Evolutionary conservation across 2,113 vertebrate genomes (phyloP), one percentile per base, ranked within the genome.

Genomic region (Accipiter cooperii): DNA sequence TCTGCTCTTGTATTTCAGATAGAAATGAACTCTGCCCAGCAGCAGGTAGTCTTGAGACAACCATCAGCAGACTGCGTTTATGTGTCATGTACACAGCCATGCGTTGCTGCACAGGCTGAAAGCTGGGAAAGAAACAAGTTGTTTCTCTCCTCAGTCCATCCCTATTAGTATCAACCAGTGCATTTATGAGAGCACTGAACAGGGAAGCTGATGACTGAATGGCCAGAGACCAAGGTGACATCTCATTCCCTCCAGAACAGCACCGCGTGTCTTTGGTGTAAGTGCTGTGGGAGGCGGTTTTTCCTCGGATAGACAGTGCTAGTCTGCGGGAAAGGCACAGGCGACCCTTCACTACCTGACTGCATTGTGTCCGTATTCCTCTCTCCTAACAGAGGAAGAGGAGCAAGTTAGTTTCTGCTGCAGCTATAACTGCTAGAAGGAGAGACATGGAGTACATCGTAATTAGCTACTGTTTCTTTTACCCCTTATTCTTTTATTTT

Each of bases 1-100:
- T 93, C 16, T n/a, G 76, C 79, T 90, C 75, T 84, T 86, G 19
- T 70, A 44, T 46, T 92, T 87, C 70, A 49, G 89, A 18, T 8
- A 74, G 85, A 69, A 60, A 86, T 76, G 66, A 94, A 71, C 84
- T 91, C 70, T 79, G 44, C 57, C 21, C 69, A 85, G 91, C 89
- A 95, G 93, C 96, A 97, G 66, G 68, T 60, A 91, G 91, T 54
- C 69, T 64, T 84, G 83, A 86, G 51, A 71, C 87, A 95, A 20
- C 63, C 24, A 21, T 36, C 61, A 57, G 51, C 47, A 61, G 60
- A 34, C 60, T 73, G 64, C 24, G 8, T 80, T 87, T 28, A 3
- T 25, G 29, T 18, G 12, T 40, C 33, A 4, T 15, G 22, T 46
- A 16, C 71, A 25, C 31, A 77, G 63, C 44, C 77, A 64, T 77